phyloP scores from a whole-genome alignment of 1,140 invertebrate genomes.

The Mamestra configurata region DNA sequence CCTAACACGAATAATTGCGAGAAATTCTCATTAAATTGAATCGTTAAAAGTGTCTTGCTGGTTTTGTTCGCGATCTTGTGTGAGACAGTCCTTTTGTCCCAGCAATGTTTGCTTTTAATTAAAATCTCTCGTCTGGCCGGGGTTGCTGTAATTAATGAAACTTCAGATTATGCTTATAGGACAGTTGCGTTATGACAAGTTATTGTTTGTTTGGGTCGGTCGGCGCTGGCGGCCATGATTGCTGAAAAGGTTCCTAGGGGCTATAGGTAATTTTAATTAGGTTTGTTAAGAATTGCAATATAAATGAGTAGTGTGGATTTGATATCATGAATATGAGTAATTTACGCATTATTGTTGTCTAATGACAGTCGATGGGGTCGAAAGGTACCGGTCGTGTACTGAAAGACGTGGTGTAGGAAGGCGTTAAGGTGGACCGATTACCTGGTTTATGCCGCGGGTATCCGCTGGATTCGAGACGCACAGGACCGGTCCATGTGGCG shows the following conservation, averaged over 20 bases:
- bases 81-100: conserved; percentile 31
- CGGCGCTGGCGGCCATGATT: background rate
- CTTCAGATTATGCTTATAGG: conserved; percentile 60
- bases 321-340: too few species aligned
- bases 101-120: conserved; percentile 71
- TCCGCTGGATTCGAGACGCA: too few species aligned
- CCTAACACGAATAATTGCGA: background rate
- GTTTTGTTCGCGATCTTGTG: background rate
- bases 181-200: conserved; percentile 56
- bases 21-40: conserved; percentile 13
- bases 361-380: too few species aligned
- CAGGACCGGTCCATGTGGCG: too few species aligned
- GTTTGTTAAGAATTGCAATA: too few species aligned
- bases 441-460: too few species aligned
- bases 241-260: background rate
- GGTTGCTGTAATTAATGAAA: conserved; percentile 63
- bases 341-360: too few species aligned
- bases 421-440: too few species aligned
- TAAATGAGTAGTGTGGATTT: too few species aligned
- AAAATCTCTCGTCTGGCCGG: conserved; percentile 63
- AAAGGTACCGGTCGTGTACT: too few species aligned
- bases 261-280: too few species aligned
- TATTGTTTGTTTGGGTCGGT: conserved; percentile 53
- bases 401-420: too few species aligned
- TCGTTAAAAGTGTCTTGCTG: conserved; percentile 6